phyloP scores from a whole-genome alignment of 2,797 vertebrate genomes.

The Microctenopoma lineatum region DNA sequence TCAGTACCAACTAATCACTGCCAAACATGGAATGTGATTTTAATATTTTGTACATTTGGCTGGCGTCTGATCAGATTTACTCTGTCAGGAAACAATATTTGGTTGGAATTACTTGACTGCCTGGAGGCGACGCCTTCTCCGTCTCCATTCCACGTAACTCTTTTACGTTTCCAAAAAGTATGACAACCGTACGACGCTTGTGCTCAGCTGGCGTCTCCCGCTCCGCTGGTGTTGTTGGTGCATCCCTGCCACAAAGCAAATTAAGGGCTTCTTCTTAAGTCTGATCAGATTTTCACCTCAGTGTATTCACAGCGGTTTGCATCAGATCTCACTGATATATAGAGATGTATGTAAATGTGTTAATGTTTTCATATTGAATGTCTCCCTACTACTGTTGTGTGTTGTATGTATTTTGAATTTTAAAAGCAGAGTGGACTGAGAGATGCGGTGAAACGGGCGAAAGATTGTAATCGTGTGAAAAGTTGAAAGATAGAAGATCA shows the following conservation, averaged over 20 bases:
- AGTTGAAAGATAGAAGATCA: conserved; percentile 15
- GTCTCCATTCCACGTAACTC: not conserved
- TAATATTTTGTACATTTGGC: conserved; percentile 15
- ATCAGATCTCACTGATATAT: conserved; percentile 62
- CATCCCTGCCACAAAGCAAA: conserved; percentile 32
- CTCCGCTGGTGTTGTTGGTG: conserved; percentile 47
- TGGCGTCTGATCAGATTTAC: conserved; percentile 2
- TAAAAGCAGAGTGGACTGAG: conserved; percentile 20
- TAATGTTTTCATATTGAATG: conserved; percentile 71
- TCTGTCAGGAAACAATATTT: not conserved
- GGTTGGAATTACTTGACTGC: conserved; percentile 15
- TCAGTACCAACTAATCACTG: conserved; percentile 32
- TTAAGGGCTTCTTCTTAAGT: conserved; percentile 57
- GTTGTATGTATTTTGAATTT: conserved; percentile 56
- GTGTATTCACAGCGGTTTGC: conserved; percentile 43
- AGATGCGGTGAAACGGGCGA: conserved; percentile 1
- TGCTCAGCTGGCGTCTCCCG: not conserved
- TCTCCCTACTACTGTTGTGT: conserved; percentile 64
- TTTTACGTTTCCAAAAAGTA: conserved; percentile 4
- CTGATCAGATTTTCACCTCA: conserved; percentile 42
- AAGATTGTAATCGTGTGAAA: conserved; percentile 32
- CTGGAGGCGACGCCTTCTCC: not conserved
- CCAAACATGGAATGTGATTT: conserved; percentile 8
- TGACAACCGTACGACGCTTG: conserved; percentile 3
- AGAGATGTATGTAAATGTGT: conserved; percentile 70